A percentile compares a stretch with the other conserved stretches of the same genome.
These are phyloP conservation scores for Picus viridis DNA, from an alignment of 2,797 vertebrate genomes.

Conservation along the genomic window DNA sequence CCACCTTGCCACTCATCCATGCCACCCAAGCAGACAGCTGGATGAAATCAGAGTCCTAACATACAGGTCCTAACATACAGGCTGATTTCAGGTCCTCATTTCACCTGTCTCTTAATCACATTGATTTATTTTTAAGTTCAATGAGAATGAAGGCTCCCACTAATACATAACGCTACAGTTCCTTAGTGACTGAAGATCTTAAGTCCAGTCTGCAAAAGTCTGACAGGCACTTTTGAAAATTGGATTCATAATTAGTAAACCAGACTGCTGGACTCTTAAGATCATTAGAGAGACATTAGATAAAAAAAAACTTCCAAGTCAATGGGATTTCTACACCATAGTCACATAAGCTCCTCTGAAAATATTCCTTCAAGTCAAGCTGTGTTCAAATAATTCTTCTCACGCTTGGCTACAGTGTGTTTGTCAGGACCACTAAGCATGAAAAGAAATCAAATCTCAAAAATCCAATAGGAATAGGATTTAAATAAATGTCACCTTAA, in stretches of 20 bases:
- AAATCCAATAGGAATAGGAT: not conserved
- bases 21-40: not conserved
- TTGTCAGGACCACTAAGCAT: slow-evolving; percentile 1
- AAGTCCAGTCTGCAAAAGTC: not conserved
- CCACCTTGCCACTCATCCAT: not conserved
- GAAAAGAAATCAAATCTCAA: slow-evolving; percentile 26
- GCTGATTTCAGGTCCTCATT: not conserved
- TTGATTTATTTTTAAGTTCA: not conserved
- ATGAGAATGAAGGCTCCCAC: not conserved
- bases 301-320: slow-evolving; percentile 35
- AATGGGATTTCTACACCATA: slow-evolving; percentile 38
- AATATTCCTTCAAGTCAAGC: slow-evolving; percentile 20
- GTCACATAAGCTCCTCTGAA: slow-evolving; percentile 25
- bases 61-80: not conserved
- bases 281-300: slow-evolving; percentile 42
- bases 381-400: slow-evolving; percentile 31
- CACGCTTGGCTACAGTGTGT: not conserved
- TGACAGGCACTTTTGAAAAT: not conserved
- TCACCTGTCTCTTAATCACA: not conserved
- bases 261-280: slow-evolving; percentile 40
- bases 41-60: not conserved
- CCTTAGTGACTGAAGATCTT: not conserved
- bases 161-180: not conserved
- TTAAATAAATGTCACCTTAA: slow-evolving; percentile 10
- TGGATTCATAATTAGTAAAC: slow-evolving; percentile 28